Conservation (phyloP, 2,113 vertebrate genomes). For the Dicaeum eximium region DNA sequence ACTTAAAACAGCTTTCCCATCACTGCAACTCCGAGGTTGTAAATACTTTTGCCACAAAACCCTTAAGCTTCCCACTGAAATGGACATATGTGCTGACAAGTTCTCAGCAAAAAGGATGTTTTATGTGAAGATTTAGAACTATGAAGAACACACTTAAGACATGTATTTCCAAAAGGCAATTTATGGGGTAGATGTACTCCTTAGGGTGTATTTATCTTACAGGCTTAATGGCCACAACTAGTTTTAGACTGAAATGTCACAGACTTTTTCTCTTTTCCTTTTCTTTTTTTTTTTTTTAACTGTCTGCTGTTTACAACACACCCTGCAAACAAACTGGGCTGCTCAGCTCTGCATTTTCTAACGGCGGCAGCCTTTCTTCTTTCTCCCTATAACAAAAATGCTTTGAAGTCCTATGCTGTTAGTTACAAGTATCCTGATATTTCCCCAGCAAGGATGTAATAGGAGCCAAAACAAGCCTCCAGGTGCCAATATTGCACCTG, state of each 20-base stretch:
- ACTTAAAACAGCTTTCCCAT: not conserved
- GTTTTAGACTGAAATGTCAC: not conserved
- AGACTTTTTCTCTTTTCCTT: not conserved
- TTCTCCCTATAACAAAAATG: slow-evolving; percentile 23
- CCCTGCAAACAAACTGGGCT: slow-evolving; percentile 43
- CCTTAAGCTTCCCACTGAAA: not conserved
- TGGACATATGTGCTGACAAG: not conserved
- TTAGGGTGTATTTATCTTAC: not conserved
- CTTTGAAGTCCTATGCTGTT: slow-evolving; percentile 77
- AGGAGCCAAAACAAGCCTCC: slow-evolving; percentile 81
- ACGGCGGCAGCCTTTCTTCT: slow-evolving; percentile 68
- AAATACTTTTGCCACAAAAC: not conserved
- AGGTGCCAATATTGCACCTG: slow-evolving; percentile 85
- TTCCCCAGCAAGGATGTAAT: slow-evolving; percentile 77
- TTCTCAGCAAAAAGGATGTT: not conserved
- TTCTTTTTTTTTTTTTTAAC: not conserved
- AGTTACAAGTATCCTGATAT: slow-evolving; percentile 76
- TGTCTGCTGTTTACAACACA: slow-evolving; percentile 42
- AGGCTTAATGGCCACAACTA: not conserved
- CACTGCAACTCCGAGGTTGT: not conserved
- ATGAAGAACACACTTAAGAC: not conserved
- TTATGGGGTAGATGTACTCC: not conserved
- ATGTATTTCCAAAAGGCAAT: not conserved
- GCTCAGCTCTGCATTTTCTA: slow-evolving; percentile 49
- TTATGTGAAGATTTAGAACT: not conserved